These are phyloP conservation scores for Sorex araneus DNA, from an alignment of 2,113 vertebrate genomes.

Conservation along the genomic window DNA sequence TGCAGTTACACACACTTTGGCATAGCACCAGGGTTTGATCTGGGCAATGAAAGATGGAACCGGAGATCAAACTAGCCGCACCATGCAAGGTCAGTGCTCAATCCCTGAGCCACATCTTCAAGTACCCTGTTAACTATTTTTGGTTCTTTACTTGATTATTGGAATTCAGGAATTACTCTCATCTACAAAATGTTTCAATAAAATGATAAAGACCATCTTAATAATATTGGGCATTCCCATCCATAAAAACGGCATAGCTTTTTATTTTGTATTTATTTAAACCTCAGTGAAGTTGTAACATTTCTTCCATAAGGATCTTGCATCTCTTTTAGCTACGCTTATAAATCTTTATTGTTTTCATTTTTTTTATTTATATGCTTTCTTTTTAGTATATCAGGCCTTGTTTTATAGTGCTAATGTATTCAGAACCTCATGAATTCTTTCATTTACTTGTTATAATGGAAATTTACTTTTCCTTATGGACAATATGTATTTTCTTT, in stretches of 20 bases:
- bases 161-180: slow-evolving; percentile 45
- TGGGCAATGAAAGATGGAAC: too few relatives aligned
- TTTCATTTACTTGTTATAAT: slow-evolving; percentile 25
- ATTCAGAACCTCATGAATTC: background rate
- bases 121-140: background rate
- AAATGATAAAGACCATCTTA: background rate
- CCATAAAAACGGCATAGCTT: background rate
- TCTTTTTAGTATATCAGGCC: background rate
- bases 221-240: background rate
- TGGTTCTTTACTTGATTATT: background rate
- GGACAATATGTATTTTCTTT: background rate
- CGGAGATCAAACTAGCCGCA: too few relatives aligned
- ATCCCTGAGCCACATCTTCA: too few relatives aligned
- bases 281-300: background rate
- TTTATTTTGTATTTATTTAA: background rate
- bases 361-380: background rate
- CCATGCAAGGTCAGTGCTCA: too few relatives aligned
- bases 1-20: too few relatives aligned
- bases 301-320: slow-evolving; percentile 17
- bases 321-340: background rate
- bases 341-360: too few relatives aligned
- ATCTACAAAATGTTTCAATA: background rate
- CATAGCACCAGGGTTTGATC: too few relatives aligned
- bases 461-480: slow-evolving; percentile 31
- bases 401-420: background rate